Evolutionary conservation across 2,888 invertebrate genomes (phyloP).

Genomic region (Cephus sareptanus): DNA sequence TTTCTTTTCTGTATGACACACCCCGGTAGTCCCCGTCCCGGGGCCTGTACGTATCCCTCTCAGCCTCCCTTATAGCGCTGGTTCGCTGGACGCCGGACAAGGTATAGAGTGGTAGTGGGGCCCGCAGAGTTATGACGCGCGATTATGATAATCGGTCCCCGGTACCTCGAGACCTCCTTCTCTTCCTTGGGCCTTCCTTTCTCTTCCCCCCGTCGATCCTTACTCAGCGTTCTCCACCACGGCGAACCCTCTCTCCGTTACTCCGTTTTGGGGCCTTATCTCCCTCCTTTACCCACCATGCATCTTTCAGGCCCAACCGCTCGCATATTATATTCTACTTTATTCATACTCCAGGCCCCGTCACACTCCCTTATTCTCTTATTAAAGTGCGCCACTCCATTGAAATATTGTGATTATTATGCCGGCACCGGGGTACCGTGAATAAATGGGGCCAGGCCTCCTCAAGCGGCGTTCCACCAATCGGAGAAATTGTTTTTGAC

Average conservation of each 20-base stretch:
- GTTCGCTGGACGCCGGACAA: constrained; percentile 26
- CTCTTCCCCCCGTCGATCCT: constrained; percentile 5
- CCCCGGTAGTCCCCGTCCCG: constrained; percentile 30
- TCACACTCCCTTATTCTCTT: constrained; percentile 41
- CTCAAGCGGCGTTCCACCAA: constrained; percentile 15
- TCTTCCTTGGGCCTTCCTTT: constrained; percentile 21
- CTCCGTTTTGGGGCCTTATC: constrained; percentile 25
- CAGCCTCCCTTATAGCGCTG: constrained; percentile 6
- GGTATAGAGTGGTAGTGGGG: constrained; percentile 42
- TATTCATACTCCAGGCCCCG: constrained; percentile 42
- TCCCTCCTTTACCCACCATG: constrained; percentile 18
- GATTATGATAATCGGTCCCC: constrained; percentile 59
- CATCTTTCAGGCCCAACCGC: constrained; percentile 28
- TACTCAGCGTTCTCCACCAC: not conserved
- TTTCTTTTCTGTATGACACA: constrained; percentile 28
- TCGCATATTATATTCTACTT: constrained; percentile 53
- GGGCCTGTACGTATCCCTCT: not conserved
- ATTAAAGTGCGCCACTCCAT: constrained; percentile 41
- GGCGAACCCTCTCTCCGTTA: constrained; percentile 8
- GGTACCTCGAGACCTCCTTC: constrained; percentile 31
- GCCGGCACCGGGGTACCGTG: constrained; percentile 17
- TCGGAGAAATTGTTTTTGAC: constrained; percentile 32
- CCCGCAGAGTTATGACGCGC: constrained; percentile 58
- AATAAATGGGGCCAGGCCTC: constrained; percentile 17
- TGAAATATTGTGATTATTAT: constrained; percentile 37